These are phyloP conservation scores for Dichetophora obliterata DNA, from an alignment of 2,888 invertebrate genomes.

Conservation along the genomic window DNA sequence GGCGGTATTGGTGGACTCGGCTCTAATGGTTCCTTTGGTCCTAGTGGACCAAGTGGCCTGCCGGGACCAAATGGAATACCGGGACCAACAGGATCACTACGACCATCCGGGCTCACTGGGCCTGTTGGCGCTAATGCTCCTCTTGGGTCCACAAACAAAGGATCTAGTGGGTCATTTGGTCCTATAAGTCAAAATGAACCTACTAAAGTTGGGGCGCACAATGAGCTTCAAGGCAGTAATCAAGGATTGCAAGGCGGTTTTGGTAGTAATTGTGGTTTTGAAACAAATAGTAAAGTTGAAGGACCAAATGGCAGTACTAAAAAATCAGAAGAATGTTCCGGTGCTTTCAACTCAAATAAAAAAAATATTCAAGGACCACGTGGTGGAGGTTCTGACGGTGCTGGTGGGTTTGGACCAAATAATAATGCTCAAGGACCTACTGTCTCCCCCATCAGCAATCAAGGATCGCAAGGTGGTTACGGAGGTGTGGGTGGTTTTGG, in stretches of 20 bases:
- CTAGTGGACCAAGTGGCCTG: constrained; percentile 53
- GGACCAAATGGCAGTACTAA: constrained; percentile 13
- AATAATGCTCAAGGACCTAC: constrained; percentile 31
- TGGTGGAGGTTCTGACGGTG: constrained; percentile 41
- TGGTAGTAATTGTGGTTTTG: too few species aligned
- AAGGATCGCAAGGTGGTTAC: constrained; percentile 47
- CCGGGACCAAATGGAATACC: too few species aligned
- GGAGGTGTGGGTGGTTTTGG: too few species aligned
- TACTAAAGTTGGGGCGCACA: too few species aligned
- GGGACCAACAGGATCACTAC: constrained; percentile 44
- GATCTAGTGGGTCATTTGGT: constrained; percentile 66
- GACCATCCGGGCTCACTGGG: constrained; percentile 64
- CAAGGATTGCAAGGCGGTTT: too few species aligned
- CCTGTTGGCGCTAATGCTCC: constrained; percentile 64
- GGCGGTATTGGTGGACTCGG: constrained; percentile 45
- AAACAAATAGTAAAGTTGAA: too few species aligned
- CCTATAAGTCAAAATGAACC: too few species aligned
- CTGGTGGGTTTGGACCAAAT: constrained; percentile 43
- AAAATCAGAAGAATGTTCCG: constrained; percentile 45
- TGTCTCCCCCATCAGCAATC: constrained; percentile 51
- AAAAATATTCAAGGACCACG: too few species aligned
- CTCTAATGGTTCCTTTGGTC: constrained; percentile 42
- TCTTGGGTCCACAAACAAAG: constrained; percentile 50
- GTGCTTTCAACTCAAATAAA: too few species aligned
- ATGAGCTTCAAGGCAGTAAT: too few species aligned